Evolutionary conservation across 1,140 invertebrate genomes (phyloP), one percentile per base, ranked within the genome.

Genomic region (Cotesia glomerata): DNA sequence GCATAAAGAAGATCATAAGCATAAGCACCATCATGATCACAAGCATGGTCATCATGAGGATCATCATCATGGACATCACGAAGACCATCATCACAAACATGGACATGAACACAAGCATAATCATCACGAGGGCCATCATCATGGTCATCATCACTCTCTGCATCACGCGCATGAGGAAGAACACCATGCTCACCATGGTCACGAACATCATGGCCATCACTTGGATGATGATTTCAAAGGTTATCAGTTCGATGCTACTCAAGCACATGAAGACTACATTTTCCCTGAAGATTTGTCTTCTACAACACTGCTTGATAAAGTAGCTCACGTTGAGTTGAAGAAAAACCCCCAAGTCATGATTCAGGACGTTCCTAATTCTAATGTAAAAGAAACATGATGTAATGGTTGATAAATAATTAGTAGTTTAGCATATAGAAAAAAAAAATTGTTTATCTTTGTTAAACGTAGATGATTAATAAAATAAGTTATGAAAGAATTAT

Each of bases 71-170:
- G 64, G 74, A 45, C 77, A 84, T 14, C 76, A 79, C 39, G 63
- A 80, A 32, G 68, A 78, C 14, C 80, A 81, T 65, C 76, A 80
- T 14, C 78, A 80, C 45, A 63, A 75, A n/a, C 79, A 82, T 73
- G 78, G 80, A n/a, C 77, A 83, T 32, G 74, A 79, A 0, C 84
- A 85, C 39, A 80, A 84, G 14, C 82, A 85, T 36, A 76, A 76
- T 0, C 80, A 83, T 39, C 75, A 78, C 9, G 74, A 77, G 32
- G 73, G 75, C 5, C 79, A 83, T 45, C 76, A 82, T 5, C 78
- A 82, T 51, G 75, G 75, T 0, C 81, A 84, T 61, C 58, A 63
- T 52, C 74, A 78, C 34, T 80, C 83, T 52, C 75, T 75, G 14
- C 74, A 80, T 58, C 77, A 82, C 3, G 62, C 78, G 3, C 74